phyloP scores from a whole-genome alignment of 2,888 invertebrate genomes.

The Erebia epiphron region DNA sequence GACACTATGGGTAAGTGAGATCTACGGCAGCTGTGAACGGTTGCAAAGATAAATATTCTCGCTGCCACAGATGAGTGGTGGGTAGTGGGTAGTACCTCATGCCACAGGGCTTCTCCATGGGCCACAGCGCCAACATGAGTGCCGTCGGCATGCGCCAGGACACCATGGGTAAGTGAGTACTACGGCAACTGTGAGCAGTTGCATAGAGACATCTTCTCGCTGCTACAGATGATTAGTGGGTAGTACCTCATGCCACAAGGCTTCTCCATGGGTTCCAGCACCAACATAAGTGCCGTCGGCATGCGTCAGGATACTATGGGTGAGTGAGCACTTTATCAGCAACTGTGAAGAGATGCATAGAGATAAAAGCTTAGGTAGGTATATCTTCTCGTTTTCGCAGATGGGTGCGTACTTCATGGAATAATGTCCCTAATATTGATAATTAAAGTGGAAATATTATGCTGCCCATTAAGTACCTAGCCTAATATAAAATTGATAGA shows the following conservation, averaged over 20 bases:
- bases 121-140: constrained; percentile 96
- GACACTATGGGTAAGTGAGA: constrained; percentile 73
- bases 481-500: too few species aligned
- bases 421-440: too few species aligned
- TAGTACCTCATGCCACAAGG: constrained; percentile 96
- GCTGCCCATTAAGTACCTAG: too few species aligned
- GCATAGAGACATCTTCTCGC: neutral
- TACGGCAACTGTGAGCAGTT: neutral
- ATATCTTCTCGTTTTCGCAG: neutral
- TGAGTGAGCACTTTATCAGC: constrained; percentile 48
- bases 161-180: constrained; percentile 68
- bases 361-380: too few species aligned
- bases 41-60: constrained; percentile 56
- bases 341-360: neutral
- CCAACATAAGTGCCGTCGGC: constrained; percentile 96
- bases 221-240: constrained; percentile 58
- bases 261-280: constrained; percentile 96
- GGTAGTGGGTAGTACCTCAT: constrained; percentile 93
- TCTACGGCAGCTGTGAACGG: too few species aligned
- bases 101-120: constrained; percentile 97
- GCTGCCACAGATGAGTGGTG: constrained; percentile 90
- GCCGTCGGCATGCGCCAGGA: constrained; percentile 92
- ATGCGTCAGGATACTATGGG: constrained; percentile 86
- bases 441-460: too few species aligned
- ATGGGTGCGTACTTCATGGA: too few species aligned